Evolutionary conservation across 1,140 invertebrate species (phyloP), one percentile per base, ranked within the genome.

Genomic region (Neodiprion lecontei): DNA sequence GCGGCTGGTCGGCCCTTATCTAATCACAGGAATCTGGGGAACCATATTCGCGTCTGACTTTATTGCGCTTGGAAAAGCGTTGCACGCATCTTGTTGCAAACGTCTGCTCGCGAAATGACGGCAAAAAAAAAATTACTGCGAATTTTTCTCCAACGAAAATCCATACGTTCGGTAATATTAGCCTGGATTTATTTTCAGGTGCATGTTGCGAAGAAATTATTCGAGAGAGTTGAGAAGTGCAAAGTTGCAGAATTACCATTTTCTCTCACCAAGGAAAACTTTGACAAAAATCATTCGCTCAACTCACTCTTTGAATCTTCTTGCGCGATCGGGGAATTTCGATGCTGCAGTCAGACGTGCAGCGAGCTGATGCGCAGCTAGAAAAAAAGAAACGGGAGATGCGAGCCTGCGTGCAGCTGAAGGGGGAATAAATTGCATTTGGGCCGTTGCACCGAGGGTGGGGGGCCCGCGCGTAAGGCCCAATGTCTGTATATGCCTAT

Each of bases 371-470:
- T 40, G 28, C 28, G 28, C 28, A 40, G 28, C 12, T 21, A 65
- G 17, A 69, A 69, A 69, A 47, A 69, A 69, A 69, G 77, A 73
- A 78, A 80, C 78, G 77, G 71, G 80, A 79, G 81, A 81, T 79
- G 79, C 78, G 78, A 72, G 77, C 73, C 67, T 67, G 70, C 21
- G 69, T 48, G 70, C 72, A 67, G 70, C 75, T 75, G 76, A 79
- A 77, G 77, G 77, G 73, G 79, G 82, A 84, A 82, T 83, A 87
- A 85, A 85, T 87, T 84, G 86, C 84, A 87, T 86, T 85, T 86
- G 83, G 84, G 84, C 80, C 83, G 82, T 84, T 86, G 83, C 84
- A 85, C 81, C 81, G 79, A 73, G 77, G 77, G 76, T 79, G 75
- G 79, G 79, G 76, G 73, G 72, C 73, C 71, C 47, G 49, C 47